Percentiles rank a stretch among this genome's conserved stretches.
These are phyloP conservation scores for Battus philenor DNA, from an alignment of 1,140 invertebrate genomes.

Conservation along the genomic window DNA sequence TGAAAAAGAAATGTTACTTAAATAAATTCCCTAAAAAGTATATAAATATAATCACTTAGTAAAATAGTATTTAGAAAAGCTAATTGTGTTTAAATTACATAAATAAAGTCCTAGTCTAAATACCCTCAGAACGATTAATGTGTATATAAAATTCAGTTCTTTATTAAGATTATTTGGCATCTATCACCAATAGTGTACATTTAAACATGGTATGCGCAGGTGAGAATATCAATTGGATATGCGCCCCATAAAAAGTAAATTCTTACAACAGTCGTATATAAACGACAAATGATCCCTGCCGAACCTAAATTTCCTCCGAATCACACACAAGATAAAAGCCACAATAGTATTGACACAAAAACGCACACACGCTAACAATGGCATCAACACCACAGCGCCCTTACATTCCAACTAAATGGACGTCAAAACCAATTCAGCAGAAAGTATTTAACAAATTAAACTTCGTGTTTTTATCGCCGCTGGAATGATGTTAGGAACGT, in stretches of 20 bases:
- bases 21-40: constrained; percentile 23
- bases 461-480: too few species aligned
- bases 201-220: constrained; percentile 66
- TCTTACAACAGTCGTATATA: constrained; percentile 35
- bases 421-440: constrained; percentile 18
- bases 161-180: constrained; percentile 76
- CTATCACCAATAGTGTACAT: constrained; percentile 70
- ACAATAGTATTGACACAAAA: constrained; percentile 12
- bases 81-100: constrained; percentile 52
- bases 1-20: constrained; percentile 17
- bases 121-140: constrained; percentile 75
- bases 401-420: constrained; percentile 19
- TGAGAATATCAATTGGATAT: constrained; percentile 64
- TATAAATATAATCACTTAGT: constrained; percentile 20
- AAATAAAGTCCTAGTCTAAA: constrained; percentile 68
- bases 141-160: constrained; percentile 77
- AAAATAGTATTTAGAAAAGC: constrained; percentile 33
- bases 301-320: constrained; percentile 67
- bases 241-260: constrained; percentile 58
- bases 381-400: constrained; percentile 18
- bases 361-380: constrained; percentile 16
- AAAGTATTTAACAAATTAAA: too few species aligned
- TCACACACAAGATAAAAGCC: constrained; percentile 33
- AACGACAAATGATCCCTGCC: constrained; percentile 60
- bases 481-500: too few species aligned